Evolutionary conservation across 2,888 invertebrate species (phyloP), one percentile per base, ranked within the genome.

Genomic region (Bugulina stolonifera): DNA sequence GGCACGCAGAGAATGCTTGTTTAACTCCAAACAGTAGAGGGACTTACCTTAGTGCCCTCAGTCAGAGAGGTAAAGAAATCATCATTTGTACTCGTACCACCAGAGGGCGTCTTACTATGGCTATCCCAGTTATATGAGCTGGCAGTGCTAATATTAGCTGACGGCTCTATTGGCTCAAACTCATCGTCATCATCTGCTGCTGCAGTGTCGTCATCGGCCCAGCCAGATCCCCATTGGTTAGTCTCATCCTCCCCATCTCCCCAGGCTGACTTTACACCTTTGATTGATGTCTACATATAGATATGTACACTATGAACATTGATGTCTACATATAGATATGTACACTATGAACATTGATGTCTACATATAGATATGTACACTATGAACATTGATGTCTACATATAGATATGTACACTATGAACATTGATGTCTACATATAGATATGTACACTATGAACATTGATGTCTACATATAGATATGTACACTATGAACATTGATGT

Each of bases 251-350:
- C 25, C 25, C 5, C 5, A 14, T 27, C 64, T 27, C 32, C 64
- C 64, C 64, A 64, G 5, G 64, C 64, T 64, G 64, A 64, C 64
- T 64, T 64, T 22, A n/a, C n/a, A n/a, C n/a, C n/a, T n/a, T n/a
- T n/a, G n/a, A n/a, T n/a, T n/a, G n/a, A n/a, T n/a, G n/a, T n/a
- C n/a, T n/a, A n/a, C n/a, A n/a, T n/a, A n/a, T n/a, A n/a, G n/a
- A n/a, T n/a, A n/a, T n/a, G n/a, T 52, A 52, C 10, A 14, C 10
- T 52, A 52, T 52, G 52, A 52, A 52, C 52, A 14, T 22, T 52
- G 10, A 22, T 10, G 52, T 52, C 52, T 52, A n/a, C n/a, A n/a
- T 23, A 55, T 18, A 55, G 55, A 55, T 23, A n/a, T n/a, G n/a
- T n/a, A n/a, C n/a, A n/a, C n/a, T n/a, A n/a, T n/a, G n/a, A n/a